Evolutionary conservation across 2,888 invertebrate species (phyloP).

Genomic region (Carterocephalus palaemon): DNA sequence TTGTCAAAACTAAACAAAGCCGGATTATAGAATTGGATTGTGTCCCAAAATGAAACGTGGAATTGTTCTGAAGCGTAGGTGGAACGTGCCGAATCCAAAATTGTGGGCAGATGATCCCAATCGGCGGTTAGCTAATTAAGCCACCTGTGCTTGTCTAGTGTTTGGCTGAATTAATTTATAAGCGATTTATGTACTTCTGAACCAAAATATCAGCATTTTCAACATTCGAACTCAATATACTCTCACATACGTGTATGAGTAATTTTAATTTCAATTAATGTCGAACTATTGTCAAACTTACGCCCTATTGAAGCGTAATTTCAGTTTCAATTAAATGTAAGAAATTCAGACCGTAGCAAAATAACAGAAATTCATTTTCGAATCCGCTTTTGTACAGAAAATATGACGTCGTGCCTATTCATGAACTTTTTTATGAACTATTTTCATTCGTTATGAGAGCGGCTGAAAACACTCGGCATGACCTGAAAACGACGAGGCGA

Average conservation of each 20-base stretch:
- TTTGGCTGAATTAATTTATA: neutral
- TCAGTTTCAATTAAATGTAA: too few species aligned
- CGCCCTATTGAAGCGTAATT: too few species aligned
- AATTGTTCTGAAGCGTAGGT: constrained; percentile 31
- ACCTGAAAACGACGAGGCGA: constrained; percentile 21
- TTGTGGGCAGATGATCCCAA: constrained; percentile 47
- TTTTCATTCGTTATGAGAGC: constrained; percentile 23
- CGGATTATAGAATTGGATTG: constrained; percentile 25
- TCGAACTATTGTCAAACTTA: too few species aligned
- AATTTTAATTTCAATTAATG: too few species aligned
- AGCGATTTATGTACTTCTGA: too few species aligned
- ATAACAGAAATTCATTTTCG: constrained; percentile 13
- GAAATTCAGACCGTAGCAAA: neutral
- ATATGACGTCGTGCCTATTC: constrained; percentile 17
- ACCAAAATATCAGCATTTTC: too few species aligned
- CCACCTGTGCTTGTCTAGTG: constrained; percentile 36
- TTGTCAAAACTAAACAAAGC: constrained; percentile 20
- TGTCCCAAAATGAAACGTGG: constrained; percentile 32
- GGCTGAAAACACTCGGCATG: constrained; percentile 22
- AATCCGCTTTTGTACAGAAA: constrained; percentile 13
- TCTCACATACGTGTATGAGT: too few species aligned
- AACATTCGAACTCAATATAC: too few species aligned
- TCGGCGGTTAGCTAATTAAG: constrained; percentile 50
- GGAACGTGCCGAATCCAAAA: constrained; percentile 56
- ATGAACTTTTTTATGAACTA: constrained; percentile 23